A percentile compares a stretch with the other conserved stretches of the same genome.
These are phyloP conservation scores for Thecocarcelia acutangulata DNA, from an alignment of 2,888 invertebrate species.

Conservation along the genomic window DNA sequence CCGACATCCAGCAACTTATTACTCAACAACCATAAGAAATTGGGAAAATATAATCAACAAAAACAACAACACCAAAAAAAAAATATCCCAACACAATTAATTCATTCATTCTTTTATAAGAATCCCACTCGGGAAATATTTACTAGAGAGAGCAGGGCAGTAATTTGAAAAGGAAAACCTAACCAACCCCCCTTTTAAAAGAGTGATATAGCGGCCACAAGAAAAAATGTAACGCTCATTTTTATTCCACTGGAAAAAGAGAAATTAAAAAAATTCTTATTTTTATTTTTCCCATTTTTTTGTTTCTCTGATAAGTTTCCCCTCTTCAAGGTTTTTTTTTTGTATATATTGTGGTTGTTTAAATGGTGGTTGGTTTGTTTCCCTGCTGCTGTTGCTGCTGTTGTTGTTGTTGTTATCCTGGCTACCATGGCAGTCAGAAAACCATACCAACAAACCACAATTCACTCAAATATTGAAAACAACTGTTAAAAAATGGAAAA, in stretches of 20 bases:
- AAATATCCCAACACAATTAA: slow-evolving; percentile 39
- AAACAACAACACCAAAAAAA: background rate
- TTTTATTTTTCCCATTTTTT: slow-evolving; percentile 45
- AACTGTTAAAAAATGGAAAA: slow-evolving; percentile 23
- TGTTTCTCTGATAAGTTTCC: slow-evolving; percentile 36
- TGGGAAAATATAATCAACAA: slow-evolving; percentile 22
- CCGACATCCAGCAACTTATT: slow-evolving; percentile 50
- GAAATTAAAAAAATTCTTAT: slow-evolving; percentile 43
- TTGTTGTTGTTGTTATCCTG: slow-evolving; percentile 68
- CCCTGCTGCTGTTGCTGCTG: slow-evolving; percentile 16
- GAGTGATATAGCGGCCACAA: slow-evolving; percentile 39
- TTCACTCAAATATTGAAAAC: slow-evolving; percentile 74
- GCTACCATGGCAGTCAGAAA: slow-evolving; percentile 71
- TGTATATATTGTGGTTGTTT: slow-evolving; percentile 63
- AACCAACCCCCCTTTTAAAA: slow-evolving; percentile 60
- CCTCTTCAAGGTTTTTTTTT: slow-evolving; percentile 55
- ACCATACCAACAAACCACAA: slow-evolving; percentile 79
- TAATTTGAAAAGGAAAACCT: background rate
- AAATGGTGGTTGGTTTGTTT: slow-evolving; percentile 71
- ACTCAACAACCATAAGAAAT: slow-evolving; percentile 58
- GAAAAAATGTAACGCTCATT: slow-evolving; percentile 33
- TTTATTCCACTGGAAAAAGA: slow-evolving; percentile 67
- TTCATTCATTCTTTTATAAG: slow-evolving; percentile 13
- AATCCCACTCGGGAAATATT: slow-evolving; percentile 1
- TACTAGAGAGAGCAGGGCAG: slow-evolving; percentile 9